Conservation (phyloP, 1,140 invertebrate species). For the Calephelis virginiensis region DNA sequence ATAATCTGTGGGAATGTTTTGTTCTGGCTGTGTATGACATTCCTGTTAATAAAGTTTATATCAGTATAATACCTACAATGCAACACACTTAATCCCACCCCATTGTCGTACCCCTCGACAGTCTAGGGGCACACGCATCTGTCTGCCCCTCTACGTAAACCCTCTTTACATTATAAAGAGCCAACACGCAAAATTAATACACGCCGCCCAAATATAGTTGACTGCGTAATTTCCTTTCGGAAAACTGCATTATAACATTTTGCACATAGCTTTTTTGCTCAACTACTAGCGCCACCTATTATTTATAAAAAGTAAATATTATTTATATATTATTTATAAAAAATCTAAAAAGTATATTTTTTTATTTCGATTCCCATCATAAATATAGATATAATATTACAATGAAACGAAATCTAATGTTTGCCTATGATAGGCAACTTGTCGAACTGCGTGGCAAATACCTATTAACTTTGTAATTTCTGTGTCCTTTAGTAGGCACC, state of each 20-base stretch:
- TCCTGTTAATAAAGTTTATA: slow-evolving; percentile 41
- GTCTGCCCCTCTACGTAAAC: slow-evolving; percentile 38
- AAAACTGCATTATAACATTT: slow-evolving; percentile 15
- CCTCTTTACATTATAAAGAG: slow-evolving; percentile 43
- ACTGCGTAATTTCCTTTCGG: slow-evolving; percentile 50
- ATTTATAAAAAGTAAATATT: no score
- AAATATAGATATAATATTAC: no score
- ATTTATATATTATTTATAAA: no score
- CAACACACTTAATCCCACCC: slow-evolving; percentile 70
- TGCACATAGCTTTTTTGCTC: slow-evolving; percentile 2
- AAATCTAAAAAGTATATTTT: no score
- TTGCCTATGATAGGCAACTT: no score
- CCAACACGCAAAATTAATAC: slow-evolving; percentile 71
- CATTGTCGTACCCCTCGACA: slow-evolving; percentile 52
- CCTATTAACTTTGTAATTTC: no score
- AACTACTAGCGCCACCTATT: slow-evolving; percentile 13
- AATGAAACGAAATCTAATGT: no score
- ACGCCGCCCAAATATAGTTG: slow-evolving; percentile 67
- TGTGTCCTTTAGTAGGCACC: no score
- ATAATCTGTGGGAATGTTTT: neutral
- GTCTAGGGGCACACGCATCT: slow-evolving; percentile 34
- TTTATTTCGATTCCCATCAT: no score
- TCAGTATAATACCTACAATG: slow-evolving; percentile 65
- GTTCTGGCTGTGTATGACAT: slow-evolving; percentile 29
- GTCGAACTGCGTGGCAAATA: no score